phyloP scores from a whole-genome alignment of 2,113 vertebrate genomes.

The Gadus chalcogrammus region DNA sequence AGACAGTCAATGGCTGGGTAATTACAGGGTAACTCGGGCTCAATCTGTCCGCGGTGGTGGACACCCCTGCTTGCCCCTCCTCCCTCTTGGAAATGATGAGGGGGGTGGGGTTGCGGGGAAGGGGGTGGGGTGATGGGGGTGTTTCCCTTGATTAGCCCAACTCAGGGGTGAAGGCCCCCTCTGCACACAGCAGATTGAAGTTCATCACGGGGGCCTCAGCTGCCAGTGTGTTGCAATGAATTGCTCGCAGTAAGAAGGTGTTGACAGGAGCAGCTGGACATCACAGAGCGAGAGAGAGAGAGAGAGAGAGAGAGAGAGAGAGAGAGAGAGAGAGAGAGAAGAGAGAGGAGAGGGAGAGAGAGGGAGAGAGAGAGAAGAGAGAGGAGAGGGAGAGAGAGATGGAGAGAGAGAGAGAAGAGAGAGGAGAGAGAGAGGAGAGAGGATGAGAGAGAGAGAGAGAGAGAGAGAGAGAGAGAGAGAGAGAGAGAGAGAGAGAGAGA shows the following conservation, averaged over 20 bases:
- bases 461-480: no score
- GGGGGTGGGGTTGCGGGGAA: no score
- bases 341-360: no score
- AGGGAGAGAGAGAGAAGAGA: no score
- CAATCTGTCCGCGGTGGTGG: constrained; percentile 67
- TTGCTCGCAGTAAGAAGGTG: constrained; percentile 93
- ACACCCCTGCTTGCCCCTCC: constrained; percentile 23
- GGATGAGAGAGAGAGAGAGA: no score
- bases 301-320: constrained; percentile 83
- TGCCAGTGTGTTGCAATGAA: constrained; percentile 89
- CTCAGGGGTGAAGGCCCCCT: constrained; percentile 78
- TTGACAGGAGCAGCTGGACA: constrained; percentile 98
- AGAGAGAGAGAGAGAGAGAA: constrained; percentile 68
- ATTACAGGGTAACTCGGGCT: constrained; percentile 74
- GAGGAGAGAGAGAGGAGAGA: no score
- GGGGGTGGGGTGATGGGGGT: constrained; percentile 45
- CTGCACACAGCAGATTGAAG: constrained; percentile 82
- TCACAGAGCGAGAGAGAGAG: constrained; percentile 74
- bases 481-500: no score
- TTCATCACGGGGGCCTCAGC: constrained; percentile 90
- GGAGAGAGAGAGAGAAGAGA: no score
- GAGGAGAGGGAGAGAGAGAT: no score
- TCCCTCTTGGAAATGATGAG: constrained; percentile 68
- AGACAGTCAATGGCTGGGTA: constrained; percentile 65
- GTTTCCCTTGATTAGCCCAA: constrained; percentile 78